phyloP scores from a whole-genome alignment of 2,888 invertebrate genomes.

The Argyresthia albistria region DNA sequence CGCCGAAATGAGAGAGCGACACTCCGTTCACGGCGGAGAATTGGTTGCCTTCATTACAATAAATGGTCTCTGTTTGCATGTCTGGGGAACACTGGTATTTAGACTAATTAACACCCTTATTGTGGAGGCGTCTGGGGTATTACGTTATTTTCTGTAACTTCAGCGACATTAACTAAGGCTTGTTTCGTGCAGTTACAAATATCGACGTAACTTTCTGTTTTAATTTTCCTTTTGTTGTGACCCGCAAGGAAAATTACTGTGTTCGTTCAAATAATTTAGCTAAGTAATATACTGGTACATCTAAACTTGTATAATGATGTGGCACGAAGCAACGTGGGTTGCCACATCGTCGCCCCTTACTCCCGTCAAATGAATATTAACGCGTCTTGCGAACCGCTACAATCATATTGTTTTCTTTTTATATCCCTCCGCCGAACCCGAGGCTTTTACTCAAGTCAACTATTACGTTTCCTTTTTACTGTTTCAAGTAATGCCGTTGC shows the following conservation, averaged over 20 bases:
- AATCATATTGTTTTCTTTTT: conserved; percentile 65
- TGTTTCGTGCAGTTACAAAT: too few species aligned
- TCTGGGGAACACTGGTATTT: conserved; percentile 64
- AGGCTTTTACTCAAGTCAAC: conserved; percentile 59
- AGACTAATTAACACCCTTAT: conserved; percentile 60
- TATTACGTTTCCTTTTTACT: conserved; percentile 49
- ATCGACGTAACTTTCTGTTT: too few species aligned
- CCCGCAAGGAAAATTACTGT: too few species aligned
- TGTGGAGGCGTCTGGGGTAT: conserved; percentile 25
- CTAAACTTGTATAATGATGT: too few species aligned
- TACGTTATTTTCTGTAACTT: conserved; percentile 4
- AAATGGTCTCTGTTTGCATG: conserved; percentile 63
- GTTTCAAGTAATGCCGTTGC: conserved; percentile 42
- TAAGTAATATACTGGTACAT: too few species aligned
- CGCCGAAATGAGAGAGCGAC: conserved; percentile 51
- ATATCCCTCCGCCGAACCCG: conserved; percentile 36
- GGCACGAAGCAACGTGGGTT: too few species aligned
- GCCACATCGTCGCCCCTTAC: conserved; percentile 14
- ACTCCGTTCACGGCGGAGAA: conserved; percentile 38
- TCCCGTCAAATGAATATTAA: conserved; percentile 58
- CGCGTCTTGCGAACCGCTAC: conserved; percentile 50
- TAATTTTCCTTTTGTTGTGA: too few species aligned
- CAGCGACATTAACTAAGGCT: not conserved
- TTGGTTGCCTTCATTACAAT: conserved; percentile 60
- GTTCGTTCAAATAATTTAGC: too few species aligned